Base-by-base conservation (phyloP, 2,888 invertebrate genomes). In the Netelia virgata region DNA sequence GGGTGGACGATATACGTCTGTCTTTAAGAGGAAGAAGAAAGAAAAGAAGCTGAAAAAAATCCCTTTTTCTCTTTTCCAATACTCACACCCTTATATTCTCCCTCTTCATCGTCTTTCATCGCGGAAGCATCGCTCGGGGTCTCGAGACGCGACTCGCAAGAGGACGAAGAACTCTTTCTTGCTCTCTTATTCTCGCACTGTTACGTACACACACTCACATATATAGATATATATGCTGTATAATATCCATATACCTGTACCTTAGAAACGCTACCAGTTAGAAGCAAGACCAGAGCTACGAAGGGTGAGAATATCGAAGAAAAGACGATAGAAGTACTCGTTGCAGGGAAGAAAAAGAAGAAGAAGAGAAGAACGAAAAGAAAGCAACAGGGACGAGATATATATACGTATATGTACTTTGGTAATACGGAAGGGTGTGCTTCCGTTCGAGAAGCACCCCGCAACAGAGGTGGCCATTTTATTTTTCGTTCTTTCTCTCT, bases 401-500 rank as follows among this genome's bases (percentile, higher is more conserved):
- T 61, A 23, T 61, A 20, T 50, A 10, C 61, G 18, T 64, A 70
- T 55, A 55, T 20, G 43, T 64, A 9, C 14, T 14, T 11, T 43
- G 57, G 70, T 64, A 66, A 78, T 63, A 43, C 64, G 74, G 82
- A 81, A 78, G 82, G 74, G 63, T 59, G 61, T 28, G 76, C 64
- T 84, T 84, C 78, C 81, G 59, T 78, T 41, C 41, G 23, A 70
- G 70, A 68, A 84, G 64, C 68, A 69, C 23, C 76, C 64, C 63
- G 66, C 72, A 77, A 83, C 83, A 88, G 86, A 87, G 88, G 88
- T 88, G 87, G 88, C 83, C 80, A 83, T 85, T 78, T 74, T 57
- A 77, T 53, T n/a, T 16, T 8, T 53, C 20, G 61, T 50, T 53
- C 16, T 68, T 36, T 20, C 10, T 68, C 18, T 50, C 8, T 2